Conservation (phyloP, 2,888 invertebrate genomes). For the Hymenopus coronatus region DNA sequence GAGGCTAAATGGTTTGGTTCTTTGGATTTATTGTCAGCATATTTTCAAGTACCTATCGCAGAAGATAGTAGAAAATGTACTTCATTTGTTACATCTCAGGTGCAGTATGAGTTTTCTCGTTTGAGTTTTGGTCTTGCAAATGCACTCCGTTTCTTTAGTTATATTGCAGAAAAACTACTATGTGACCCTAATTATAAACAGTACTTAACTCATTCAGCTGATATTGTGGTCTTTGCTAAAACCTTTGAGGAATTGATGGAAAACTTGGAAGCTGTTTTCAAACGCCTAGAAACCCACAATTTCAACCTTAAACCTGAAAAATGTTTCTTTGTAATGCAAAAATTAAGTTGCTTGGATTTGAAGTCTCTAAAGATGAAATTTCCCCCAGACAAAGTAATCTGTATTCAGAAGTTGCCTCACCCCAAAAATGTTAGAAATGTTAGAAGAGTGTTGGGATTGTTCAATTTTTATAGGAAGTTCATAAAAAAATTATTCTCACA, state of each 20-base stretch:
- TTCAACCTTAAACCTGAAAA: too few relatives aligned
- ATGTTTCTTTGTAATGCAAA: too few relatives aligned
- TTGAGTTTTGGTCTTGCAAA: not conserved
- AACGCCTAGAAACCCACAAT: too few relatives aligned
- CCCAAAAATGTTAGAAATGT: too few relatives aligned
- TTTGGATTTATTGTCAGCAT: not conserved
- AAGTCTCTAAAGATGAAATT: too few relatives aligned
- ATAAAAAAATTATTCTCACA: too few relatives aligned
- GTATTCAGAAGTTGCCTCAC: too few relatives aligned
- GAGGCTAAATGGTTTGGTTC: not conserved
- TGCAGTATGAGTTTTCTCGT: not conserved
- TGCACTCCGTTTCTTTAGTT: not conserved
- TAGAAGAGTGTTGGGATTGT: too few relatives aligned
- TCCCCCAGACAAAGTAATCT: too few relatives aligned
- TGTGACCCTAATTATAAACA: not conserved
- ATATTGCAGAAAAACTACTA: not conserved
- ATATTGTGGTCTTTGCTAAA: not conserved
- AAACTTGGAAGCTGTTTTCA: not conserved
- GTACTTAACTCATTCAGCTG: not conserved
- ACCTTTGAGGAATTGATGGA: not conserved
- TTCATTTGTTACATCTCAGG: not conserved
- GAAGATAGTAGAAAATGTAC: not conserved
- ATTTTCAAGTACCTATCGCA: too few relatives aligned
- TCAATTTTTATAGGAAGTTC: too few relatives aligned
- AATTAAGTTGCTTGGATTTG: too few relatives aligned